These are phyloP conservation scores for Melanotus villosus DNA, from an alignment of 2,888 invertebrate genomes.

Conservation along the genomic window DNA sequence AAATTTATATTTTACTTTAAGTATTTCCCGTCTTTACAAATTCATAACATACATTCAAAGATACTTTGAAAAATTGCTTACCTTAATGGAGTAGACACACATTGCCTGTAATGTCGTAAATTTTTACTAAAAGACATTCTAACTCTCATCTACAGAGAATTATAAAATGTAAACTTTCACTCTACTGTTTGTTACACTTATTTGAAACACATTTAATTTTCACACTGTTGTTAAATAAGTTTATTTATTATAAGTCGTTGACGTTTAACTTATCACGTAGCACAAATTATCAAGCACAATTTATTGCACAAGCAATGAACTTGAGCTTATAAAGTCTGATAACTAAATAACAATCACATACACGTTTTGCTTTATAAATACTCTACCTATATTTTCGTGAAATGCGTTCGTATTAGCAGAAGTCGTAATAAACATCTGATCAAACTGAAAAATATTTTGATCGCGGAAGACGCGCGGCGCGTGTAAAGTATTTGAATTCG, in stretches of 20 bases:
- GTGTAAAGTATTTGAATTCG: constrained; percentile 27
- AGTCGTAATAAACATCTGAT: not conserved
- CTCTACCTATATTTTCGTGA: not conserved
- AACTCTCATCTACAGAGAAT: not conserved
- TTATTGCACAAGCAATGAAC: not conserved
- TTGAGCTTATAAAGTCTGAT: not conserved
- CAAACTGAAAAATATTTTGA: constrained; percentile 4
- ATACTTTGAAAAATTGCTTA: too few species aligned
- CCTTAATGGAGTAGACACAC: constrained; percentile 39
- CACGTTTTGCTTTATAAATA: not conserved
- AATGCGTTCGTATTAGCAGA: not conserved
- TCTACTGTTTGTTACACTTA: too few species aligned
- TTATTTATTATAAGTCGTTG: too few species aligned
- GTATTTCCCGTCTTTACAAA: not conserved
- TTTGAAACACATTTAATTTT: too few species aligned
- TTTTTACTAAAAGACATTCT: constrained; percentile 65
- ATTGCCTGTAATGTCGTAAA: constrained; percentile 61
- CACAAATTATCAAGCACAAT: not conserved
- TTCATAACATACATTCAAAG: not conserved
- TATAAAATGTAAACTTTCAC: too few species aligned
- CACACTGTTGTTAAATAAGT: too few species aligned
- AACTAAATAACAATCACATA: not conserved
- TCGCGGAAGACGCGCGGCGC: constrained; percentile 5
- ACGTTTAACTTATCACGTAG: not conserved
- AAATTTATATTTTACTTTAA: too few species aligned